Conservation (phyloP, 1,140 invertebrate genomes). For the Ridgeia piscesae region DNA sequence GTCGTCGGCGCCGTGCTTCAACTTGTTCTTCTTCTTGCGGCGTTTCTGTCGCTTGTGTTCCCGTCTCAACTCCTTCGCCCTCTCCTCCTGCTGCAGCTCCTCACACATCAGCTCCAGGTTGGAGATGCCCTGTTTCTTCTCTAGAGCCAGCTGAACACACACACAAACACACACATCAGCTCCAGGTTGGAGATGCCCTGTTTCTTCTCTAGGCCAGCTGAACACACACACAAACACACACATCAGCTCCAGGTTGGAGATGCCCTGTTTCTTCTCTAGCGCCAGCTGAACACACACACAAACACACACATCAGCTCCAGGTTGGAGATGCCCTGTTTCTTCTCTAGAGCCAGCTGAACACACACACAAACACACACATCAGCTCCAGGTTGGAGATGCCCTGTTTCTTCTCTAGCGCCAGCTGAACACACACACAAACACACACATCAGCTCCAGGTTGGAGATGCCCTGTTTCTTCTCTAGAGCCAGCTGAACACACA, state of each 20-base stretch:
- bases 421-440: slow-evolving; percentile 51
- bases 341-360: not conserved
- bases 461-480: not conserved
- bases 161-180: slow-evolving; percentile 27
- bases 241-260: slow-evolving; percentile 68
- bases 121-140: slow-evolving; percentile 13
- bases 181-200: slow-evolving; percentile 77
- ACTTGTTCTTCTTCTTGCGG: slow-evolving; percentile 13
- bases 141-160: slow-evolving; percentile 25
- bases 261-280: slow-evolving; percentile 83
- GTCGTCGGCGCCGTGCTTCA: not conserved
- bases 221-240: slow-evolving; percentile 39
- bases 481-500: not conserved
- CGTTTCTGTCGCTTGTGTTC: slow-evolving; percentile 81
- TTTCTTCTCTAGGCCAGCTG: slow-evolving; percentile 84
- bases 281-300: slow-evolving; percentile 65
- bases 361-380: not conserved
- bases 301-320: not conserved
- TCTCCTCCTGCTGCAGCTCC: slow-evolving; percentile 66
- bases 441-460: not conserved
- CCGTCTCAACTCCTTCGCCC: slow-evolving; percentile 82
- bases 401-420: not conserved
- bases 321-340: not conserved
- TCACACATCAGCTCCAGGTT: slow-evolving; percentile 39
- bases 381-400: not conserved